phyloP scores from a whole-genome alignment of 2,113 vertebrate species.

The Lophius piscatorius region DNA sequence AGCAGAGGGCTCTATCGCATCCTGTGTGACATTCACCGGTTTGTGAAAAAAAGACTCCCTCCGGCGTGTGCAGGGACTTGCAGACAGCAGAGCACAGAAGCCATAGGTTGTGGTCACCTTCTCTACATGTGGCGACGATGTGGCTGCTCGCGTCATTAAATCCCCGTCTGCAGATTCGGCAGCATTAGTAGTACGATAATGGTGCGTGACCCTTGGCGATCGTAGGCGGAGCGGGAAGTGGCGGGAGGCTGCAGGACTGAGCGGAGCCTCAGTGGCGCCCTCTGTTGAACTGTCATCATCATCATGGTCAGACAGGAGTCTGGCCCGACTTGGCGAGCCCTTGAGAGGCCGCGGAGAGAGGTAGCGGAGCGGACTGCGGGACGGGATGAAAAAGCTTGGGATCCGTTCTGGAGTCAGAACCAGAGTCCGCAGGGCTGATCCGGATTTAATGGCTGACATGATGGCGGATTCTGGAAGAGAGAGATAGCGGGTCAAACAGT shows the following conservation, averaged over 20 bases:
- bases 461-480: neutral
- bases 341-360: neutral
- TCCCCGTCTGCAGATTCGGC: neutral
- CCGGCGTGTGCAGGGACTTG: constrained; percentile 59
- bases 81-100: constrained; percentile 60
- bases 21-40: neutral
- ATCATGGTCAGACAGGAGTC: constrained; percentile 33
- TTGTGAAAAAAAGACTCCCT: constrained; percentile 75
- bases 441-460: constrained; percentile 22
- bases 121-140: constrained; percentile 65
- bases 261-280: fast-evolving
- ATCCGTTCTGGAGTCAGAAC: constrained; percentile 72
- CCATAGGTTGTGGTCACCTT: constrained; percentile 73
- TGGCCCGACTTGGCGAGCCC: neutral
- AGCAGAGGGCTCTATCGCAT: neutral
- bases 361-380: constrained; percentile 1
- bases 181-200: fast-evolving
- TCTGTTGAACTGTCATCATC: neutral
- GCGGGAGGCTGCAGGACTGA: neutral
- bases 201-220: neutral
- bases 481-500: neutral
- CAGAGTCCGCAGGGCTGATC: constrained; percentile 32
- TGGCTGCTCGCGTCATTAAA: constrained; percentile 53
- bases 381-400: constrained; percentile 63
- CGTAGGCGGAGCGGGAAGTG: neutral